Evolutionary conservation across 2,888 invertebrate species (phyloP), one percentile per base, ranked within the genome.

Genomic region (Pyrgus malvae): DNA sequence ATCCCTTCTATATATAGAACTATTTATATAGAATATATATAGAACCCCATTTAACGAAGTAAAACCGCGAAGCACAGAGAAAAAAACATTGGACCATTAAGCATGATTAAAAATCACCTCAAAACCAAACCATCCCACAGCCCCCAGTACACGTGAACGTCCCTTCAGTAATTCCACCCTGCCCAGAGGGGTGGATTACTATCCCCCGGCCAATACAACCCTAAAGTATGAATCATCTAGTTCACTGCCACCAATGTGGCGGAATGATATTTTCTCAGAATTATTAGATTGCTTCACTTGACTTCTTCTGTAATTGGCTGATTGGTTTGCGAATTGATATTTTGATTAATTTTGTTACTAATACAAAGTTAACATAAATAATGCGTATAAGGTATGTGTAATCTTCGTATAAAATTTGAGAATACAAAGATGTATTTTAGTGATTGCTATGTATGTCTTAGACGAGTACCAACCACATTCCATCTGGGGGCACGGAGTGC

Each of bases 161-260:
- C 42, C 50, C 42, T 42, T 6, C 42, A 16, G 35, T 42, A 50
- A 50, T 50, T 40, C 17, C 42, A 17, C 5, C 17, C 14, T 21
- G 35, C 11, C 25, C 40, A 40, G 9, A 23, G 33, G 41, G 50
- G 41, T 14, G 25, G 42, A 23, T 17, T 23, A 23, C 16, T 33
- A 21, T 16, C 41, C 49, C 49, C 31, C 41, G 41, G 41, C 29
- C 21, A 42, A 35, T 50, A 21, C 41, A 33, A 42, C 23, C 25
- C 46, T 8, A 27, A 11, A 14, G 29, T 19, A 41, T 50, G 50
- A 50, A 42, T 50, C 50, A 50, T 42, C 42, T 25, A 31, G 41
- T 41, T 8, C 35, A 35, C 23, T 19, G n/a, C 46, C 9, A 14
- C 14, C 31, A 40, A 29, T 14, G 12, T 16, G 7, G 14, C n/a